Percentiles rank a stretch among this genome's conserved stretches.
phyloP scores from a whole-genome alignment of 1,140 invertebrate genomes.

The Hesperophylax magnus region DNA sequence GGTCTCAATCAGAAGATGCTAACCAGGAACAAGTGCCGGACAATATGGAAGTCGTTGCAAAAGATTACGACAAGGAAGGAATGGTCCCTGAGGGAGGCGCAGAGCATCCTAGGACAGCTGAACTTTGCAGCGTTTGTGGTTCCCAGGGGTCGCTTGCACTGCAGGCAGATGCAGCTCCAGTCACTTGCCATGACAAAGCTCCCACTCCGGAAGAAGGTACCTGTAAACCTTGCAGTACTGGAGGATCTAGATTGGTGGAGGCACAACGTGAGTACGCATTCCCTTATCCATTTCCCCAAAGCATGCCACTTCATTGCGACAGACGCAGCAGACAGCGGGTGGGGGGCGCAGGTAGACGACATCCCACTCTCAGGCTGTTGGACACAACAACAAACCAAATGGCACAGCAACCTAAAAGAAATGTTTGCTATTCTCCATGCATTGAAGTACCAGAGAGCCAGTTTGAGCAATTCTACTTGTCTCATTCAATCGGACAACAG shows the following conservation, averaged over 20 bases:
- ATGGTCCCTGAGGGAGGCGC: too few species aligned
- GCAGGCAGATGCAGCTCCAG: too few species aligned
- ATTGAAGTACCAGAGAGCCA: constrained; percentile 46
- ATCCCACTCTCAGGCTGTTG: constrained; percentile 51
- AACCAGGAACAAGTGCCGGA: neutral
- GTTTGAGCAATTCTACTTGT: constrained; percentile 50
- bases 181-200: too few species aligned
- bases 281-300: neutral
- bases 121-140: too few species aligned
- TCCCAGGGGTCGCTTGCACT: too few species aligned
- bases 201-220: too few species aligned
- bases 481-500: constrained; percentile 60
- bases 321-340: constrained; percentile 59
- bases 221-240: too few species aligned
- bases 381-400: constrained; percentile 47
- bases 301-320: constrained; percentile 57
- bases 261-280: neutral
- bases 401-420: constrained; percentile 61
- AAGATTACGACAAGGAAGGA: neutral
- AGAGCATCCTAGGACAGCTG: too few species aligned
- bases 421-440: constrained; percentile 60
- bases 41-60: neutral
- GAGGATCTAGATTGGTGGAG: too few species aligned
- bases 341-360: too few species aligned
- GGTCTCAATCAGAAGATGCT: neutral